phyloP scores from a whole-genome alignment of 1,140 invertebrate species.

The Pollicipes pollicipes region DNA sequence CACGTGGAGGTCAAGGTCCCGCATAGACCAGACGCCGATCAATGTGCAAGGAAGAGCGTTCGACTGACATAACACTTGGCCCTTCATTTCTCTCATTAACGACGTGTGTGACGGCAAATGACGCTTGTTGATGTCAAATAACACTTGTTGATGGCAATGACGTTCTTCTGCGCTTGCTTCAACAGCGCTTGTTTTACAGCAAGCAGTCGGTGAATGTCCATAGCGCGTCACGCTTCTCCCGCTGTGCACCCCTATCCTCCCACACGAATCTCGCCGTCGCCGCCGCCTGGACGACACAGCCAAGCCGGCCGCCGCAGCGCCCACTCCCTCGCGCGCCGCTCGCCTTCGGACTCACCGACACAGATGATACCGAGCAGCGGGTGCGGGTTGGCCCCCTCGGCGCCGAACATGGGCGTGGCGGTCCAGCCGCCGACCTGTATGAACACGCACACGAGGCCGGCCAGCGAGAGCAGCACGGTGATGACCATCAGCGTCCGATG shows the following conservation, averaged over 20 bases:
- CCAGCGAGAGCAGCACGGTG: background rate
- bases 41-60: constrained; percentile 5
- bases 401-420: background rate
- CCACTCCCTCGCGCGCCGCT: background rate
- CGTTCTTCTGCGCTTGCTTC: too few species aligned
- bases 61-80: background rate
- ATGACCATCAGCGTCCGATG: constrained; percentile 17
- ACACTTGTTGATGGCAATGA: too few species aligned
- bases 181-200: too few species aligned
- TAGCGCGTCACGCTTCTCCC: background rate
- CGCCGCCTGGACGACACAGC: too few species aligned
- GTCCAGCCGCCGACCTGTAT: background rate
- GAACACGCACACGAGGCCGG: background rate
- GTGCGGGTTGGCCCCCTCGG: background rate
- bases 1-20: too few species aligned
- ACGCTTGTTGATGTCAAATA: too few species aligned
- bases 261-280: background rate
- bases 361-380: background rate
- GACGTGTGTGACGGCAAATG: too few species aligned
- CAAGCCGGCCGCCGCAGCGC: too few species aligned
- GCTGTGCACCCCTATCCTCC: too few species aligned
- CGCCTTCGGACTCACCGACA: background rate
- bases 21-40: too few species aligned
- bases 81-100: too few species aligned
- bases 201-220: background rate